phyloP scores from a whole-genome alignment of 2,113 vertebrate genomes.

The Microtus ochrogaster region DNA sequence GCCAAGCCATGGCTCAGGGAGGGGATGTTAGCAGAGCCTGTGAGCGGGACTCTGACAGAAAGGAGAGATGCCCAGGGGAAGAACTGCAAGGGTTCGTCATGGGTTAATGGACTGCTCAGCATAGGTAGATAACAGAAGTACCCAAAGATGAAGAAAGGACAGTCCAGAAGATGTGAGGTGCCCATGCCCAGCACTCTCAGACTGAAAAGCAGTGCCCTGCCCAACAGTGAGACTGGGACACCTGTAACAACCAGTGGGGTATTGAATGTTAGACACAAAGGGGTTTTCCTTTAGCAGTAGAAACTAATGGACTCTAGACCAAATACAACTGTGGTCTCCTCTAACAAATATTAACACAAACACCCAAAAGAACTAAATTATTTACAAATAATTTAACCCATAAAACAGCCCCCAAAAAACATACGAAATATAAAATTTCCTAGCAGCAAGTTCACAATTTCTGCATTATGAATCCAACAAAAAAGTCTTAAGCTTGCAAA shows the following conservation, averaged over 20 bases:
- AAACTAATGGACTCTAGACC: neutral
- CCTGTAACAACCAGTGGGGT: neutral
- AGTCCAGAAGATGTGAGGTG: neutral
- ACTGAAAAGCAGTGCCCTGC: neutral
- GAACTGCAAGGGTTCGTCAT: neutral
- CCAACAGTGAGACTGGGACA: neutral
- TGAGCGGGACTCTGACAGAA: neutral
- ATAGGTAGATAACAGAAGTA: neutral
- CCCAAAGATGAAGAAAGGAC: neutral
- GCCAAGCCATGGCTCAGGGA: neutral
- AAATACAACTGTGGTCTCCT: neutral
- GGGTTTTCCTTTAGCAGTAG: neutral
- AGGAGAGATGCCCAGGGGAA: neutral
- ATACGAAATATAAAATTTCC: constrained; percentile 40
- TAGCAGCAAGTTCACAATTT: constrained; percentile 10
- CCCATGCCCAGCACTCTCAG: neutral
- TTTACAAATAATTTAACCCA: constrained; percentile 23
- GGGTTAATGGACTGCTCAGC: neutral
- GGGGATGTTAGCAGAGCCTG: too few species aligned
- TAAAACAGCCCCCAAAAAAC: neutral
- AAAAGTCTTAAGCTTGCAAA: neutral
- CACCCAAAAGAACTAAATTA: constrained; percentile 2
- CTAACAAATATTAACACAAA: constrained; percentile 19
- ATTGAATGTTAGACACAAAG: neutral
- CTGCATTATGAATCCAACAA: neutral